Evolutionary conservation across 2,888 invertebrate species (phyloP), one percentile per base, ranked within the genome.

Genomic region (Dasysyrphus tricinctus): DNA sequence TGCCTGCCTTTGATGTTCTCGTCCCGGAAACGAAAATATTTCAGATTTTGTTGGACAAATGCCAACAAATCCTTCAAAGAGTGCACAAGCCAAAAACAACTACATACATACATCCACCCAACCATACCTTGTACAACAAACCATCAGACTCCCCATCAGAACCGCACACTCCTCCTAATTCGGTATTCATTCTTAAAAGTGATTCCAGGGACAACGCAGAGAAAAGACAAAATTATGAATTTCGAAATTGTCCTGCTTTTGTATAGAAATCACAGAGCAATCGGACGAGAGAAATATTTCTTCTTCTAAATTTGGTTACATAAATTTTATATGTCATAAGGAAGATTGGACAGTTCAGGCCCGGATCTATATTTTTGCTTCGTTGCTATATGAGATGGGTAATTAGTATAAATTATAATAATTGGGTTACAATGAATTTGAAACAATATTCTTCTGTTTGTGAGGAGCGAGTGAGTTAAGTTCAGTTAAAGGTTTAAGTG

Each of bases 21-120:
- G 59, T 42, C 19, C 70, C 72, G 86, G 79, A 81, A 86, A 67
- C 29, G 49, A 78, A 82, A 73, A 75, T 82, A 65, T 82, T 79
- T 75, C 78, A 56, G 72, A 86, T 54, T 82, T 67, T 65, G 74
- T 82, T 86, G 86, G 86, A 75, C 82, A 82, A 75, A 54, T 79
- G 86, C 86, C 86, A 86, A 59, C 75, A 79, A 86, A 82, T 82
- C 82, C 79, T 72, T 86, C 86, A 86, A 72, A 47, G 37, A 79
- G 51, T 69, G 14, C 29, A 63, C 7, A 42, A 6, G 29, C 37
- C 24, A 24, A 24, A 1, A 51, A 11, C 19, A 37, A 39, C 72
- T 14, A 54, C 7, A 29, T 39, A 5, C 11, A 63, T 14, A 54
- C 7, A 29, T 39, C 1, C 11, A 63, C 44, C 8, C 49, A 63